phyloP scores from a whole-genome alignment of 2,113 vertebrate genomes.

The Porphyrio hochstetteri region DNA sequence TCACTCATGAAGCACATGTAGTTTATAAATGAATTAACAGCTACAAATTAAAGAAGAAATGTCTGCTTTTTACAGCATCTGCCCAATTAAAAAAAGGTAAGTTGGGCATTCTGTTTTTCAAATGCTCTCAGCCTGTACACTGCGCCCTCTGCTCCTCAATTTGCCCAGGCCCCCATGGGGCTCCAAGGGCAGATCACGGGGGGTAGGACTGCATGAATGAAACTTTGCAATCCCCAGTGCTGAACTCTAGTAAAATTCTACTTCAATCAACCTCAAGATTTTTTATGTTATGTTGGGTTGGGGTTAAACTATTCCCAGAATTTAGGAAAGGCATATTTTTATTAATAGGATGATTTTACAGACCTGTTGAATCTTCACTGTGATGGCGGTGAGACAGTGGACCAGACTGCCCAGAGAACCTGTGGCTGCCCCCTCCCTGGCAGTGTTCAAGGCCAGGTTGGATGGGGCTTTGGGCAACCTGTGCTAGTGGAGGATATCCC shows the following conservation, averaged over 20 bases:
- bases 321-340: background rate
- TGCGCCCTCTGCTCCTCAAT: background rate
- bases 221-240: background rate
- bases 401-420: too few species aligned
- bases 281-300: background rate
- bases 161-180: rapidly evolving
- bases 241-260: background rate
- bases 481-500: too few species aligned
- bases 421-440: too few species aligned
- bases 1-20: constrained; percentile 3
- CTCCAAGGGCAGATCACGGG: background rate
- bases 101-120: background rate
- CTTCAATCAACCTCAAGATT: background rate
- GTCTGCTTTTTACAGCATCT: constrained; percentile 33
- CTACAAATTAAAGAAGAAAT: constrained; percentile 45
- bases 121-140: background rate
- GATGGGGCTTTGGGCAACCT: too few species aligned
- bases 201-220: background rate
- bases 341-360: background rate
- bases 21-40: constrained; percentile 60
- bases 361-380: background rate
- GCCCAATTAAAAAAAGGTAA: background rate
- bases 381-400: too few species aligned
- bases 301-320: background rate
- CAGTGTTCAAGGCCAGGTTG: too few species aligned